Evolutionary conservation across 1,140 invertebrate genomes (phyloP).

Genomic region (Diorhabda carinulata): DNA sequence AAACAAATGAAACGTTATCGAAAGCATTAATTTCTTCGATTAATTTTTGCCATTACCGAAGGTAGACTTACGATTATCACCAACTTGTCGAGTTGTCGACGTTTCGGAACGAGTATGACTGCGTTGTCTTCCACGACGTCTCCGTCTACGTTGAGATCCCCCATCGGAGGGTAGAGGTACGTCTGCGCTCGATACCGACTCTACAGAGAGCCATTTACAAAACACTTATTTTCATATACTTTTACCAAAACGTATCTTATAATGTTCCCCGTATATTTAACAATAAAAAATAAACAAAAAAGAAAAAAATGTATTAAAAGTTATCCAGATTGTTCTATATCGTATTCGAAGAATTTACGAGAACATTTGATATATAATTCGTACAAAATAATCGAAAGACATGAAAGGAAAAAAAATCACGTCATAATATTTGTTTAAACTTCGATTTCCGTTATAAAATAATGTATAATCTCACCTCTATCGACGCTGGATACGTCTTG

Average conservation of each 20-base stretch:
- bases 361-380: no score
- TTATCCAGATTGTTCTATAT: no score
- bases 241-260: not conserved
- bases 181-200: conserved; percentile 58
- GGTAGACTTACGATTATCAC: not conserved
- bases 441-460: no score
- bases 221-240: not conserved
- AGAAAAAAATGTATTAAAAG: not conserved
- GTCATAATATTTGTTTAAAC: no score
- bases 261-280: not conserved
- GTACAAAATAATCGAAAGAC: no score
- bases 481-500: conserved; percentile 74
- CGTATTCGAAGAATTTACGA: no score
- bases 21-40: no score
- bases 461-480: conserved; percentile 59
- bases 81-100: not conserved
- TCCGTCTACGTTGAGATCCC: conserved; percentile 46
- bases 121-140: conserved; percentile 38
- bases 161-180: conserved; percentile 53
- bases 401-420: no score
- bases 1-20: no score
- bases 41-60: no score
- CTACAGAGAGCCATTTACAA: conserved; percentile 42
- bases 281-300: conserved; percentile 4
- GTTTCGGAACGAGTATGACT: conserved; percentile 27